A percentile compares a stretch with the other conserved stretches of the same genome.
Evolutionary conservation across 2,797 vertebrate genomes (phyloP).

Genomic region (Atherinosoma microstoma): DNA sequence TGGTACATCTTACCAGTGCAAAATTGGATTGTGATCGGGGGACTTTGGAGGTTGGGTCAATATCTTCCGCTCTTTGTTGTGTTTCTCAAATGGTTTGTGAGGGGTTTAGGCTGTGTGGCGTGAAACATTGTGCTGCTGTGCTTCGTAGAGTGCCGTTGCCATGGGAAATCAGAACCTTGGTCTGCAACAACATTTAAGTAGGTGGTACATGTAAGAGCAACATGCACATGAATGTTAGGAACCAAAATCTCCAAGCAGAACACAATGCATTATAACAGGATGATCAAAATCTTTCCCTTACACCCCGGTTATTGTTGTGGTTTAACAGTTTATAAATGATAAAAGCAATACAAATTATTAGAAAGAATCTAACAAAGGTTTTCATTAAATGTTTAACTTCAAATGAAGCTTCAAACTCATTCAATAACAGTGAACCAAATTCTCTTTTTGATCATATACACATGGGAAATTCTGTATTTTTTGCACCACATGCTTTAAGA

Average conservation of each 20-base stretch:
- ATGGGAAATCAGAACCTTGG: not conserved
- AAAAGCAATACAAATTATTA: not conserved
- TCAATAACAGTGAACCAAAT: not conserved
- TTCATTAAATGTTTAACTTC: not conserved
- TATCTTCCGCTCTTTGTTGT: not conserved
- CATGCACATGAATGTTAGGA: not conserved
- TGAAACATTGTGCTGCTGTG: conserved; percentile 1
- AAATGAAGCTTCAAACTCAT: not conserved
- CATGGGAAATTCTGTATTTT: not conserved
- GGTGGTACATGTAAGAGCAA: conserved; percentile 4
- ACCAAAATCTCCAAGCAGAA: not conserved
- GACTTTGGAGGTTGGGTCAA: not conserved
- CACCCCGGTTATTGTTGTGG: not conserved
- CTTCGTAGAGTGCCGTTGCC: conserved; percentile 5
- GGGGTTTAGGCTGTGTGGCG: not conserved
- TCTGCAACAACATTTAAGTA: not conserved
- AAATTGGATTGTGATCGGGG: conserved; percentile 4
- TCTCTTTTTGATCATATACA: not conserved
- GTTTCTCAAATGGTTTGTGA: not conserved
- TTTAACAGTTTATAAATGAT: not conserved
- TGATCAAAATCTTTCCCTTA: not conserved
- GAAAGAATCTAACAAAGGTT: not conserved
- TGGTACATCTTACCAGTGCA: not conserved
- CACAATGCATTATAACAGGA: not conserved
- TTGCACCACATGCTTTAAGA: not conserved